Conservation (phyloP, 2,113 vertebrate species). For the Lampris megalopsis region DNA sequence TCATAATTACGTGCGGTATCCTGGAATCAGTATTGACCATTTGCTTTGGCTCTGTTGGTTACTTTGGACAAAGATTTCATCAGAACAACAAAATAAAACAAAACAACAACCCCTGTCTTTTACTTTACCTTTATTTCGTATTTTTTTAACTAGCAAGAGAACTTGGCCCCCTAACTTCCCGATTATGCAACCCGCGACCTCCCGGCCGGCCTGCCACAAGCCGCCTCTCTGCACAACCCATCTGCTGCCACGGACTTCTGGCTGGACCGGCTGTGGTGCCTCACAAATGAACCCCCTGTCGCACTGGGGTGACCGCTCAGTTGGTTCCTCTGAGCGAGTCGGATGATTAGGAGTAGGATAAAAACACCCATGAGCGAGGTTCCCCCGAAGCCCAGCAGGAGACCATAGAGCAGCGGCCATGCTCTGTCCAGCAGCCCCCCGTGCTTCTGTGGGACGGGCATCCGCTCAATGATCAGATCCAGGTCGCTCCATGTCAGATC, state of each 20-base stretch:
- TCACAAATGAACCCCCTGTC: not conserved
- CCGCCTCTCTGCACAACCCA: not conserved
- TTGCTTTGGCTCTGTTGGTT: not conserved
- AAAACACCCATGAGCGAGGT: slow-evolving; percentile 52
- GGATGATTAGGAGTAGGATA: slow-evolving; percentile 37
- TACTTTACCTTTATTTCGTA: too few species aligned
- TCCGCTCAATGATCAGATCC: slow-evolving; percentile 81
- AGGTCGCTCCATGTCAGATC: slow-evolving; percentile 70
- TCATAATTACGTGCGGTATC: slow-evolving; percentile 36
- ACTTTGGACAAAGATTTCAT: not conserved
- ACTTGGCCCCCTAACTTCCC: not conserved
- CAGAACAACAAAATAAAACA: not conserved
- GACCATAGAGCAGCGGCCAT: slow-evolving; percentile 75
- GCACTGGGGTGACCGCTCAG: not conserved
- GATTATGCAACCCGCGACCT: not conserved
- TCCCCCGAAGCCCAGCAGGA: slow-evolving; percentile 82
- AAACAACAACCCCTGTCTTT: too few species aligned
- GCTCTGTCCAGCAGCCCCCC: slow-evolving; percentile 73
- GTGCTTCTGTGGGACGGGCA: slow-evolving; percentile 62
- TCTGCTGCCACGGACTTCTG: not conserved
- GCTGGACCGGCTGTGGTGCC: not conserved
- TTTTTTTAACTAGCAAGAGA: not conserved
- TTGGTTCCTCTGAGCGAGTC: slow-evolving; percentile 33
- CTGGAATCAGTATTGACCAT: slow-evolving; percentile 12
- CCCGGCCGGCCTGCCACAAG: not conserved